These are phyloP conservation scores for Cataglyphis altisquamis DNA, from an alignment of 2,888 invertebrate genomes.

Conservation along the genomic window DNA sequence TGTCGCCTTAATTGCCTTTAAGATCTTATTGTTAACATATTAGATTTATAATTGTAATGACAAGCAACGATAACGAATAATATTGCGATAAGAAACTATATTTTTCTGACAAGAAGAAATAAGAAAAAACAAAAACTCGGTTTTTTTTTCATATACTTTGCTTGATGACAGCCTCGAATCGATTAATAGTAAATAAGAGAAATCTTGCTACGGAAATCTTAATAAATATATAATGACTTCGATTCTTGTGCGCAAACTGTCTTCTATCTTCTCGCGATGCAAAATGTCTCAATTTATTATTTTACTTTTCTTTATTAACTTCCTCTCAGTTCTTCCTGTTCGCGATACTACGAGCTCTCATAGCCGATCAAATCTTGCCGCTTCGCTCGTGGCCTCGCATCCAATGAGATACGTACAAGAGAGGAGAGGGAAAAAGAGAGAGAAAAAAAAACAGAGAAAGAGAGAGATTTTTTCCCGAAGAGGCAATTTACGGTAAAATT, in stretches of 20 bases:
- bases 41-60: constrained; percentile 54
- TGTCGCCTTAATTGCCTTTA: constrained; percentile 65
- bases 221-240: neutral
- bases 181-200: neutral
- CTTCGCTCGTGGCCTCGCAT: constrained; percentile 64
- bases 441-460: neutral
- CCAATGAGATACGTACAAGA: constrained; percentile 75
- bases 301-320: constrained; percentile 63
- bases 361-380: constrained; percentile 65
- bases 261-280: constrained; percentile 34
- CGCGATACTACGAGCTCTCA: constrained; percentile 66
- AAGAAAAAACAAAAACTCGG: neutral
- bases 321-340: constrained; percentile 69
- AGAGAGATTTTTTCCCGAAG: constrained; percentile 72
- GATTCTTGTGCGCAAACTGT: neutral
- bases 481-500: constrained; percentile 83
- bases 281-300: constrained; percentile 73
- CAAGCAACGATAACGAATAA: constrained; percentile 56
- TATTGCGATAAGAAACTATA: constrained; percentile 60
- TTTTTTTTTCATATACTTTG: neutral
- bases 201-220: constrained; percentile 32
- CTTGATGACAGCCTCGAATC: neutral
- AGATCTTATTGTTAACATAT: constrained; percentile 45
- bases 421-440: constrained; percentile 25
- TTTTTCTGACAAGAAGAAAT: constrained; percentile 10